A percentile compares a stretch with the other conserved stretches of the same genome.
phyloP scores from a whole-genome alignment of 2,797 vertebrate genomes.

The Leptatherina wallacei region DNA sequence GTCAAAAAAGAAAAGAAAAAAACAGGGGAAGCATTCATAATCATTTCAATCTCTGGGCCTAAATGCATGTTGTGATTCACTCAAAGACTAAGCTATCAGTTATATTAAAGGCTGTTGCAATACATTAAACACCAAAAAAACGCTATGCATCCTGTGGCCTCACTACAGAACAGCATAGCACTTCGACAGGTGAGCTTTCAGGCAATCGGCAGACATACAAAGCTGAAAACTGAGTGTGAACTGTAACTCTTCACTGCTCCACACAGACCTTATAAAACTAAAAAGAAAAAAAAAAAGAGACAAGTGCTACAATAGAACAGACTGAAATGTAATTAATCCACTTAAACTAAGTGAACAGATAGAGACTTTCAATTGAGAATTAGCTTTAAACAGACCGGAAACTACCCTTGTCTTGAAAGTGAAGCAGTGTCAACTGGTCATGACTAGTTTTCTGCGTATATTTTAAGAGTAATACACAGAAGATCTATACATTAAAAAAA shows the following conservation, averaged over 20 bases:
- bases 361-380: constrained; percentile 33
- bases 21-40: constrained; percentile 42
- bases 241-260: constrained; percentile 48
- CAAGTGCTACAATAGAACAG: constrained; percentile 65
- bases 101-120: constrained; percentile 61
- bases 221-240: constrained; percentile 55
- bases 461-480: constrained; percentile 32
- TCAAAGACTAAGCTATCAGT: constrained; percentile 61
- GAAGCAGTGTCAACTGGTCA: constrained; percentile 30
- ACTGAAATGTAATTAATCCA: constrained; percentile 54
- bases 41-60: constrained; percentile 67
- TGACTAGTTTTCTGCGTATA: constrained; percentile 19
- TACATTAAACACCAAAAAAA: constrained; percentile 48
- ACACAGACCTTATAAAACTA: constrained; percentile 34
- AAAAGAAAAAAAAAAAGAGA: constrained; percentile 6
- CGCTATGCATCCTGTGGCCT: constrained; percentile 36
- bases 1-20: constrained; percentile 47
- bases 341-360: constrained; percentile 30
- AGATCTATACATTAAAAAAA: constrained; percentile 36
- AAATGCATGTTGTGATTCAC: constrained; percentile 64
- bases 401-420: constrained; percentile 36
- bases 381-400: constrained; percentile 47
- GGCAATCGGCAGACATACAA: constrained; percentile 58
- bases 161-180: constrained; percentile 39
- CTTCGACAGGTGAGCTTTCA: constrained; percentile 54